Conservation (phyloP, 1,140 invertebrate genomes). For the Halyomorpha halys region DNA sequence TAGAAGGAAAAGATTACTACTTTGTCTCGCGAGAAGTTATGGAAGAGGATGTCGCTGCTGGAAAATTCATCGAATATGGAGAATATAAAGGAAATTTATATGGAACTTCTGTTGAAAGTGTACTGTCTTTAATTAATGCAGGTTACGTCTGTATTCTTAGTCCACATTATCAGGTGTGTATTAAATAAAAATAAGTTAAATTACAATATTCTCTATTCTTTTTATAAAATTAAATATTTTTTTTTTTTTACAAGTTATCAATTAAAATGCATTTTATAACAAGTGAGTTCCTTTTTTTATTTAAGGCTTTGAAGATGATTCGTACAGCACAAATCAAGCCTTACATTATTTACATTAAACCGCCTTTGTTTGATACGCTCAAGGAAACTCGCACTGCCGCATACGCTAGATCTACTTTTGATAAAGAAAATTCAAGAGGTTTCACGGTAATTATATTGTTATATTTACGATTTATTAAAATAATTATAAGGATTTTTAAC, state of each 20-base stretch:
- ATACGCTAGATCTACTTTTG: constrained; percentile 79
- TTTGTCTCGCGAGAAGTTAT: constrained; percentile 83
- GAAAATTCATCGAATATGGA: constrained; percentile 91
- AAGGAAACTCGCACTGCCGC: constrained; percentile 69
- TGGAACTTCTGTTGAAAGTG: constrained; percentile 83
- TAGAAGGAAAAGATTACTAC: constrained; percentile 89
- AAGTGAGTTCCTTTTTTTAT: constrained; percentile 9
- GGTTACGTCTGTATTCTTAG: constrained; percentile 88
- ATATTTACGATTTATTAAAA: no score
- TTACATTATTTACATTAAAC: constrained; percentile 88
- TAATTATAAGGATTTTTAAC: no score
- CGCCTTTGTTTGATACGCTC: constrained; percentile 73
- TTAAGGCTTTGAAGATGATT: constrained; percentile 85
- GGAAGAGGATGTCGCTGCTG: constrained; percentile 78
- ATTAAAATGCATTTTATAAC: background rate
- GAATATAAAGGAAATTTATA: constrained; percentile 97
- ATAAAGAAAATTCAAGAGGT: constrained; percentile 74
- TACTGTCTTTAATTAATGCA: constrained; percentile 74
- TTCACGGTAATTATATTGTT: constrained; percentile 65
- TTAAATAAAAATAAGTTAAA: background rate
- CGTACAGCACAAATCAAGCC: constrained; percentile 84
- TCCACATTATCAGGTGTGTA: constrained; percentile 72
- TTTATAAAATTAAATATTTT: background rate
- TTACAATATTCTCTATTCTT: background rate
- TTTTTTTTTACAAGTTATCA: background rate